Evolutionary conservation across 2,797 vertebrate species (phyloP).

Genomic region (Alauda arvensis): DNA sequence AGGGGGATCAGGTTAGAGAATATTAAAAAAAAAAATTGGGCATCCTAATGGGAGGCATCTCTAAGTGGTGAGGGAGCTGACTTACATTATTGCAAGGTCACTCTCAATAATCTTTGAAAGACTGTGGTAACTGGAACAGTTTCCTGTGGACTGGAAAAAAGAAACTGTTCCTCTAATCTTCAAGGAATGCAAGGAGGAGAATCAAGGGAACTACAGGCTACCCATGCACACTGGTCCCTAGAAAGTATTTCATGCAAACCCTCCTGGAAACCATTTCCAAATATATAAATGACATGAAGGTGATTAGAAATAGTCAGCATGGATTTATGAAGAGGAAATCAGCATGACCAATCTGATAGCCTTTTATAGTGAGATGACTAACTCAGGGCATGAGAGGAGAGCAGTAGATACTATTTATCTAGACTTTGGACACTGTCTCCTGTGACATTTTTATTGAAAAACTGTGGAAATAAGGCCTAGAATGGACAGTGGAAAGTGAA

Average conservation of each 20-base stretch:
- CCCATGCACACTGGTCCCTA: background rate
- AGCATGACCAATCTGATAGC: background rate
- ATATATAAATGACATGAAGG: background rate
- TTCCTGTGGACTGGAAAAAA: background rate
- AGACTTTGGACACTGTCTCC: background rate
- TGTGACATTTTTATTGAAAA: background rate
- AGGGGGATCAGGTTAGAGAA: background rate
- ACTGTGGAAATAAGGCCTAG: background rate
- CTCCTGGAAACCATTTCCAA: background rate
- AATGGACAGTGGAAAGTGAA: background rate
- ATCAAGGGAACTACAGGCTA: background rate
- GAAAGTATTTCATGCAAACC: background rate
- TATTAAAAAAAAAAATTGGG: background rate
- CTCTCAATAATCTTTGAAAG: background rate
- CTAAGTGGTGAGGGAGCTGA: background rate
- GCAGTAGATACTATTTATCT: background rate
- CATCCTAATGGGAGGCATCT: background rate
- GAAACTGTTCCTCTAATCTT: background rate
- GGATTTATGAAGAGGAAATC: background rate
- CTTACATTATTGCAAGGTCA: background rate
- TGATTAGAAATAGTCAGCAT: background rate
- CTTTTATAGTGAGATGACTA: background rate
- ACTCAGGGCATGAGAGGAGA: background rate
- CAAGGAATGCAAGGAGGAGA: background rate
- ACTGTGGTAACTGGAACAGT: rapidly evolving